Conservation (phyloP, 2,797 vertebrate species). For the Harpagifer antarcticus region DNA sequence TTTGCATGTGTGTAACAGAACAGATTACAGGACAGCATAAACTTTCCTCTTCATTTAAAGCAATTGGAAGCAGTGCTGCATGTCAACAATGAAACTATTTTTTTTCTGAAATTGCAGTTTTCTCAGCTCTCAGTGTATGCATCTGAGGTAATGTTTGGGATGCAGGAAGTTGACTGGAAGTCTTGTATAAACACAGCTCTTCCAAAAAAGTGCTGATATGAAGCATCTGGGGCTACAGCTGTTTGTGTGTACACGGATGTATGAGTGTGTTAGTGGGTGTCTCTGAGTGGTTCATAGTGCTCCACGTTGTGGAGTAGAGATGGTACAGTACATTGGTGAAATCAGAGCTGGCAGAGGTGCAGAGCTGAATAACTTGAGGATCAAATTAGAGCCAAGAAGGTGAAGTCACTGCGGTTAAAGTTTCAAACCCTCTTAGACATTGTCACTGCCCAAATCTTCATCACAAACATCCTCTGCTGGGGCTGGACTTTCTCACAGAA, state of each 20-base stretch:
- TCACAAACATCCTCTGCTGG: conserved; percentile 34
- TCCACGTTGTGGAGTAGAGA: conserved; percentile 35
- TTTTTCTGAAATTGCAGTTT: conserved; percentile 17
- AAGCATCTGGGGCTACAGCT: conserved; percentile 77
- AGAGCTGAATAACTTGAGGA: conserved; percentile 75
- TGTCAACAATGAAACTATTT: conserved; percentile 28
- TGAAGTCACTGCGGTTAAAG: conserved; percentile 79
- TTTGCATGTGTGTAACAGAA: conserved; percentile 22
- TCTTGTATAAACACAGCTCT: conserved; percentile 74
- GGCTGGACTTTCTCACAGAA: conserved; percentile 6
- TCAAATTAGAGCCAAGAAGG: conserved; percentile 75
- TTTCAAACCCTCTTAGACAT: conserved; percentile 75
- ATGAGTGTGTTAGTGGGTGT: conserved; percentile 41
- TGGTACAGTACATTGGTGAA: conserved; percentile 51
- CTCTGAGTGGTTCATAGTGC: conserved; percentile 23
- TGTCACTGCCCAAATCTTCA: conserved; percentile 38
- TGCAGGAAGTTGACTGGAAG: conserved; percentile 79
- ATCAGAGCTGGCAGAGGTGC: conserved; percentile 61
- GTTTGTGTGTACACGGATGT: conserved; percentile 46
- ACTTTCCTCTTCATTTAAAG: conserved; percentile 25
- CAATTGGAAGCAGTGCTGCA: conserved; percentile 21
- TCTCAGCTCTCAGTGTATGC: conserved; percentile 13
- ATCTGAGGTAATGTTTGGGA: conserved; percentile 61
- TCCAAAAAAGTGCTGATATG: conserved; percentile 75
- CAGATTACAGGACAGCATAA: conserved; percentile 19